A percentile compares a stretch with the other conserved stretches of the same genome.
Evolutionary conservation across 92 coral and sea anemone species (phyloP).

Genomic region (Umimayanthus chanpuru): DNA sequence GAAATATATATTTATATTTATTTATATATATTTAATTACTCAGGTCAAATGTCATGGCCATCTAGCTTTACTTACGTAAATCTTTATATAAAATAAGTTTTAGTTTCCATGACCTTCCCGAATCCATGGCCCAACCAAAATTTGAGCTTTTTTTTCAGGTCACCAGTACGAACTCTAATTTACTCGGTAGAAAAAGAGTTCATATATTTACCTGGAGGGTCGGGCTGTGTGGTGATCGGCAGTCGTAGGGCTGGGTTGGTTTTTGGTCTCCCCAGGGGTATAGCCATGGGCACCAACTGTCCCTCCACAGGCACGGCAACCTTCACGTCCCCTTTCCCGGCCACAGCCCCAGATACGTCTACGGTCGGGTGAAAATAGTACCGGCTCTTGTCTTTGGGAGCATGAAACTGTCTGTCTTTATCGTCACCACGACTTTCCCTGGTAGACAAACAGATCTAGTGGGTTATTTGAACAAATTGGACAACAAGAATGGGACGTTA

Average conservation of each 20-base stretch:
- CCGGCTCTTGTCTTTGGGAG: slow-evolving; percentile 50
- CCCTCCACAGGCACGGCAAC: slow-evolving; percentile 85
- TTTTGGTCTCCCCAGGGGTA: slow-evolving; percentile 93
- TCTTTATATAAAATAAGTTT: not conserved
- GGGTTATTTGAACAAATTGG: not conserved
- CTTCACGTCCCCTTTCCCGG: slow-evolving; percentile 52
- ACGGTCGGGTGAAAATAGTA: slow-evolving; percentile 88
- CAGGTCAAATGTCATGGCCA: no score
- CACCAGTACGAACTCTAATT: not conserved
- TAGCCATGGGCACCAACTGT: slow-evolving; percentile 91
- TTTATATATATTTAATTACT: no score
- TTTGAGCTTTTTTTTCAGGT: not conserved
- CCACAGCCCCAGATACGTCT: slow-evolving; percentile 58
- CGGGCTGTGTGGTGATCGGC: slow-evolving; percentile 57
- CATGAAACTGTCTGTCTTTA: not conserved
- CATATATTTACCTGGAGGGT: not conserved
- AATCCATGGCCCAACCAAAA: no score
- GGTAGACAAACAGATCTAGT: not conserved
- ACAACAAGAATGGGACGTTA: no score
- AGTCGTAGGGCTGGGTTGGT: slow-evolving; percentile 87
- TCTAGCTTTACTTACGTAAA: no score
- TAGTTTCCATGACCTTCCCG: not conserved
- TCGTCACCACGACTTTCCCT: not conserved
- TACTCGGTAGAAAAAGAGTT: not conserved
- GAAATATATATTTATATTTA: no score